A percentile compares a stretch with the other conserved stretches of the same genome.
These are phyloP conservation scores for Pocillopora meandrina DNA, from an alignment of 92 coral and sea anemone species.

Conservation along the genomic window DNA sequence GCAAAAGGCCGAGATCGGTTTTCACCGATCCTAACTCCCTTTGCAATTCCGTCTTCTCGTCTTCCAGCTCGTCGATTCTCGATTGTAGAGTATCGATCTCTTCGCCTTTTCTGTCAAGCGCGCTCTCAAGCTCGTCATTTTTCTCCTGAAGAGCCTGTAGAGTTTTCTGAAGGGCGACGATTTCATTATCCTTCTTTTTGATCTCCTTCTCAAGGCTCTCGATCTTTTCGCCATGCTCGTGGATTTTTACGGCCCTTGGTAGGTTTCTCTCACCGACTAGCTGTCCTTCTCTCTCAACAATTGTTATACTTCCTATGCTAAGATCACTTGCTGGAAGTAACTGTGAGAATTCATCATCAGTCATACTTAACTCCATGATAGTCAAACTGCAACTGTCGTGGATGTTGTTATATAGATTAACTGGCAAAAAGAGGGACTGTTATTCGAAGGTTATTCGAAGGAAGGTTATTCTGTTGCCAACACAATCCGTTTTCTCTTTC, in stretches of 20 bases:
- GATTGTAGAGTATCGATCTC: not conserved
- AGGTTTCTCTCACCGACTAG: not conserved
- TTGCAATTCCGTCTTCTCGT: not conserved
- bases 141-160: not conserved
- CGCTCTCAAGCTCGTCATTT: conserved; percentile 3
- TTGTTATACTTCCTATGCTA: not conserved
- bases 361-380: not conserved
- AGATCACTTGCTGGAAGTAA: not conserved
- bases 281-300: not conserved
- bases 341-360: not conserved
- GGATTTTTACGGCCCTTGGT: not conserved
- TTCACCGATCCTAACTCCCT: not conserved
- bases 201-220: not conserved
- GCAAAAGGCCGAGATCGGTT: not conserved
- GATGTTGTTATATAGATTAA: not conserved
- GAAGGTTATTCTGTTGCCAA: not conserved
- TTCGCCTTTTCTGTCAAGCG: not conserved
- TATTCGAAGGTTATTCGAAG: not conserved
- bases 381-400: not conserved
- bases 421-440: not conserved
- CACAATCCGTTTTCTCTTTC: not conserved
- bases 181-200: not conserved
- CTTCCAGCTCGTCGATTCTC: not conserved
- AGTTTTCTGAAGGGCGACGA: not conserved
- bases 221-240: not conserved